Percentiles rank a stretch among this genome's conserved stretches.
These are phyloP conservation scores for Perodicticus potto DNA, from an alignment of 2,797 vertebrate species.

Conservation along the genomic window DNA sequence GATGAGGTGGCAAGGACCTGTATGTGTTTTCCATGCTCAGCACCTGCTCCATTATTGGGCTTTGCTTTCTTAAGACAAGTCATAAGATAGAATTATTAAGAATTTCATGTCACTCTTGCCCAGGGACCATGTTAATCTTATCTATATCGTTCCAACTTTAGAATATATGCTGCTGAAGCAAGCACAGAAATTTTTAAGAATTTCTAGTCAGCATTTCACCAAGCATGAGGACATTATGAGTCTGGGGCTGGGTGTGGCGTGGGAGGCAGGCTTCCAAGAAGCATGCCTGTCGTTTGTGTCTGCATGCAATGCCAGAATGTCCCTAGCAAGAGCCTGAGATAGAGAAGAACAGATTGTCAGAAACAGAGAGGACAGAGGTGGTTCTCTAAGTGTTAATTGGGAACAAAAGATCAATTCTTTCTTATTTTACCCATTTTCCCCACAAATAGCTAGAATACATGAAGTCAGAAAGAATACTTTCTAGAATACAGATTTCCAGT, in stretches of 20 bases:
- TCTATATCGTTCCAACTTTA: no score
- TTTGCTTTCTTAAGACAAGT: neutral
- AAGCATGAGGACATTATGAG: neutral
- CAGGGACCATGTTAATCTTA: no score
- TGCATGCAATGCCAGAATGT: neutral
- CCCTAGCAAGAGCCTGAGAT: neutral
- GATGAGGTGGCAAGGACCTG: neutral
- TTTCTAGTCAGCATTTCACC: neutral
- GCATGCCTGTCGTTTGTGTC: no score
- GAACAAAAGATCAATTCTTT: neutral
- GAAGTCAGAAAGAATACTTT: conserved; percentile 6
- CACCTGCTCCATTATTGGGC: neutral
- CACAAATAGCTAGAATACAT: neutral
- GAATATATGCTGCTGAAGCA: no score
- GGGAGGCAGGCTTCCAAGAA: neutral
- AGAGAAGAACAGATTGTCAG: neutral
- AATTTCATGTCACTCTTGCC: neutral
- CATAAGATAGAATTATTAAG: neutral
- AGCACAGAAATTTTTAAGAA: neutral
- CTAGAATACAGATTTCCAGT: conserved; percentile 27
- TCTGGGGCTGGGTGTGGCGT: neutral
- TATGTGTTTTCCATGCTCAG: neutral
- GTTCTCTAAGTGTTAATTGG: neutral
- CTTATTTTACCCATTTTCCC: neutral
- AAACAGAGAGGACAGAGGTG: neutral